A percentile compares a stretch with the other conserved stretches of the same genome.
Evolutionary conservation across 2,888 invertebrate species (phyloP).

Genomic region (Microctonus aethiopoides): DNA sequence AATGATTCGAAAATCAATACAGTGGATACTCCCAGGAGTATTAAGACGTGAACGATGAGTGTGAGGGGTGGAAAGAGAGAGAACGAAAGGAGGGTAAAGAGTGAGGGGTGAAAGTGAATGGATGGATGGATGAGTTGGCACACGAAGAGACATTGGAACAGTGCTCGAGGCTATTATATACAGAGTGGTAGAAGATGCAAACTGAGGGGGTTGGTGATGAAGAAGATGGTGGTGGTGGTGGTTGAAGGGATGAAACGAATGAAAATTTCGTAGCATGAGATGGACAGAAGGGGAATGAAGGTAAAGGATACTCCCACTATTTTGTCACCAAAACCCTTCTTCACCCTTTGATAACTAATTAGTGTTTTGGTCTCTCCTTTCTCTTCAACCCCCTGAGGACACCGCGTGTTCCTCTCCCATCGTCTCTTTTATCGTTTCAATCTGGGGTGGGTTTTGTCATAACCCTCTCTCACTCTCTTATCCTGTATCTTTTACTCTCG

Average conservation of each 20-base stretch:
- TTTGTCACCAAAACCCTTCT: slow-evolving; percentile 67
- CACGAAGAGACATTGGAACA: slow-evolving; percentile 27
- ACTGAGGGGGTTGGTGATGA: slow-evolving; percentile 38
- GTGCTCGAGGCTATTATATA: neutral
- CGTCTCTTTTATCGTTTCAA: slow-evolving; percentile 62
- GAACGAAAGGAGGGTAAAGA: too few species aligned
- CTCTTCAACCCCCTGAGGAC: slow-evolving; percentile 62
- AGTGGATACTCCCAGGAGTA: slow-evolving; percentile 48
- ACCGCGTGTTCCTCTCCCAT: slow-evolving; percentile 51
- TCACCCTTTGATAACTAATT: slow-evolving; percentile 73
- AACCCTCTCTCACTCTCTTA: slow-evolving; percentile 7
- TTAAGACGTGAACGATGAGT: slow-evolving; percentile 54
- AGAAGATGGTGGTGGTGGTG: slow-evolving; percentile 12
- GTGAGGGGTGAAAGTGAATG: slow-evolving; percentile 31
- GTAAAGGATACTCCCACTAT: slow-evolving; percentile 51
- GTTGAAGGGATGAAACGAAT: slow-evolving; percentile 16
- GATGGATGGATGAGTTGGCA: slow-evolving; percentile 28
- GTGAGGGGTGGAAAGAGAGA: slow-evolving; percentile 27
- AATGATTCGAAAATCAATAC: slow-evolving; percentile 68
- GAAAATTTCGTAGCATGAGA: slow-evolving; percentile 13
- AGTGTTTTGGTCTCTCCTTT: slow-evolving; percentile 68
- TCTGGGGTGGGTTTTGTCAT: slow-evolving; percentile 51
- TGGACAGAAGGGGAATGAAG: slow-evolving; percentile 27
- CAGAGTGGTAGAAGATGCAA: neutral
- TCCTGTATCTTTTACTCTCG: neutral